Evolutionary conservation across 2,113 vertebrate genomes (phyloP).

Genomic region (Bubo blakistoni): DNA sequence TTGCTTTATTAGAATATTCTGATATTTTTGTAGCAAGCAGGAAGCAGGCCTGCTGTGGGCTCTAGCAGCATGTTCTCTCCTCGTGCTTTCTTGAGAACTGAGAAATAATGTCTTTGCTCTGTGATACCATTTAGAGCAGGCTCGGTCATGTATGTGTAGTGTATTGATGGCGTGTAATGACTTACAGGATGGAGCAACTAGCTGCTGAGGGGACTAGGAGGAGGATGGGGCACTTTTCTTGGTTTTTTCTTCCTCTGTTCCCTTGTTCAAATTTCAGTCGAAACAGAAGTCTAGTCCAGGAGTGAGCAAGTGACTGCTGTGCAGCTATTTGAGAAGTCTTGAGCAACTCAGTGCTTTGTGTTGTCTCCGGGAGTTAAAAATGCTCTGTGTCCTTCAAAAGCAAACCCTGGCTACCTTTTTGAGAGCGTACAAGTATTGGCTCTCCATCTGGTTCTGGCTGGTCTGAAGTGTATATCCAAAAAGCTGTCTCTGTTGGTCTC

Average conservation of each 20-base stretch:
- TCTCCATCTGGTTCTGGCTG: not conserved
- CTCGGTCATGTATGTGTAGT: not conserved
- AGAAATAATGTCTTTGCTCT: not conserved
- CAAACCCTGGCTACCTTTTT: not conserved
- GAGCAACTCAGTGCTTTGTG: not conserved
- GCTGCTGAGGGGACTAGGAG: not conserved
- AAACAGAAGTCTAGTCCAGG: not conserved
- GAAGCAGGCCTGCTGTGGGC: not conserved
- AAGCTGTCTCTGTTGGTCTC: not conserved
- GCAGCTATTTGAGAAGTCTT: not conserved
- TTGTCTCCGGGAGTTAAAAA: not conserved
- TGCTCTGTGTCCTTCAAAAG: not conserved
- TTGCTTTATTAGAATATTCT: not conserved
- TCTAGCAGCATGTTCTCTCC: not conserved
- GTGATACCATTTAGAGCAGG: not conserved
- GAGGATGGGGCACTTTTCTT: not conserved
- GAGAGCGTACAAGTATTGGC: not conserved
- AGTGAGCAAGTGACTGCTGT: not conserved
- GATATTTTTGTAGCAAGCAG: not conserved
- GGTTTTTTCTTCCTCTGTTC: not conserved
- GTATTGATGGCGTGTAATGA: not conserved
- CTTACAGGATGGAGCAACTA: not conserved
- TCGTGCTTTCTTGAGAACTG: not conserved
- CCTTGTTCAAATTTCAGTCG: not conserved
- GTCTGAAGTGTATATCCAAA: not conserved